Evolutionary conservation across 2,888 invertebrate genomes (phyloP), one percentile per base, ranked within the genome.

Genomic region (Coecobrya sp.): DNA sequence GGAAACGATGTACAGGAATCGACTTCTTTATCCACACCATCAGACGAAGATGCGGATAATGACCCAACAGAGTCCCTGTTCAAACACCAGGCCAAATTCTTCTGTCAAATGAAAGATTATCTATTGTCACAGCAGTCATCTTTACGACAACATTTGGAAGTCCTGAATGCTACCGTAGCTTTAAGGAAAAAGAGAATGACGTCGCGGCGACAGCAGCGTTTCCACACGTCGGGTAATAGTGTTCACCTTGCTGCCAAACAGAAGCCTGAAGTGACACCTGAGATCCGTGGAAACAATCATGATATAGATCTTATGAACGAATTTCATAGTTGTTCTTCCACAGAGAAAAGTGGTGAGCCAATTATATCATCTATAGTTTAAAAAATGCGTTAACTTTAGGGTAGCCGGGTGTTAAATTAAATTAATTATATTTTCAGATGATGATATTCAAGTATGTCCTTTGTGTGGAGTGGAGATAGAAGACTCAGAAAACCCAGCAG

Each of bases 401-500:
- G 16, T 73, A 49, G 2, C 22, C 70, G 10, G 16, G 25, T 0
- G 8, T 59, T 27, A 45, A 8, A 52, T 70, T 27, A 81, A 59
- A 30, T 22, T 70, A 27, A 45, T 42, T 76, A 8, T 62, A 52
- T 25, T 93, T 94, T 13, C 73, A 94, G 95, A 93, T 73, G 93
- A 94, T 49, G 93, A 94, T 79, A 94, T 94, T 81, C 94, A 94
- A 92, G 93, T 94, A 36, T 95, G 95, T 84, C 95, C 95, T 16
- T 91, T 95, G 30, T 95, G 95, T 90, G 95, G 94, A 65, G 86
- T 94, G 36, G 95, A 95, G 76, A 93, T 95, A 68, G 95, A 95
- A 86, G 92, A 93, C 73, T 91, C 93, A 27, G 94, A 94, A 89
- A 93, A 93, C 86, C 89, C 94, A 82, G 93, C 93, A 55, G 94